A percentile compares a stretch with the other conserved stretches of the same genome.
These are phyloP conservation scores for Apodemia duryi DNA, from an alignment of 2,888 invertebrate genomes.

Conservation along the genomic window DNA sequence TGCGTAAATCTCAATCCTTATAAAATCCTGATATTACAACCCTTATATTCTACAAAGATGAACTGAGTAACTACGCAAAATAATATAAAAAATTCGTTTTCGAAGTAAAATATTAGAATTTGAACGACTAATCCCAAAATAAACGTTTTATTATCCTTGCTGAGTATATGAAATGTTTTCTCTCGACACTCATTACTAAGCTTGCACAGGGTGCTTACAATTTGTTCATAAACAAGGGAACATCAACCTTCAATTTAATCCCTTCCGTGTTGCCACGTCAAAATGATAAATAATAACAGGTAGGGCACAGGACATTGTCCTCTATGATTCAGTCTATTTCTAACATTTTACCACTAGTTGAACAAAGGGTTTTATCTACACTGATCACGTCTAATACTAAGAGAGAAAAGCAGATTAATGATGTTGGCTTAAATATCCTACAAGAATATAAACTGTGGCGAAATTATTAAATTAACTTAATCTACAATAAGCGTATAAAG, in stretches of 20 bases:
- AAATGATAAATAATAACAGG: constrained; percentile 45
- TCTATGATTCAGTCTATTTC: constrained; percentile 32
- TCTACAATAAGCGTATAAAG: no score
- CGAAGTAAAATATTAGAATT: no score
- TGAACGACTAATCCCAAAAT: no score
- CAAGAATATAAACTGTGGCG: no score
- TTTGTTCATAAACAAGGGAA: constrained; percentile 17
- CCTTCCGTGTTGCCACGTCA: constrained; percentile 48
- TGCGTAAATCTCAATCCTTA: no score
- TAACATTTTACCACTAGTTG: constrained; percentile 4
- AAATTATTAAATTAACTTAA: no score
- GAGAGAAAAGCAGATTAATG: not conserved
- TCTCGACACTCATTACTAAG: not conserved
- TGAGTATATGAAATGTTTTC: not conserved
- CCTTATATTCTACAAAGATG: no score
- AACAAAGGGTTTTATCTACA: not conserved
- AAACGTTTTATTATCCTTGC: not conserved
- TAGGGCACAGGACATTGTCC: constrained; percentile 64
- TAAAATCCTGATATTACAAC: no score
- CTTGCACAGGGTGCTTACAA: constrained; percentile 20
- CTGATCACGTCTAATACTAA: not conserved
- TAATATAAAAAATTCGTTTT: no score
- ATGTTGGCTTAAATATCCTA: no score
- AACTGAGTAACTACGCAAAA: no score
- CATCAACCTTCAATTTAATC: constrained; percentile 26